Evolutionary conservation across 2,888 invertebrate genomes (phyloP).

Genomic region (Lysandra coridon): DNA sequence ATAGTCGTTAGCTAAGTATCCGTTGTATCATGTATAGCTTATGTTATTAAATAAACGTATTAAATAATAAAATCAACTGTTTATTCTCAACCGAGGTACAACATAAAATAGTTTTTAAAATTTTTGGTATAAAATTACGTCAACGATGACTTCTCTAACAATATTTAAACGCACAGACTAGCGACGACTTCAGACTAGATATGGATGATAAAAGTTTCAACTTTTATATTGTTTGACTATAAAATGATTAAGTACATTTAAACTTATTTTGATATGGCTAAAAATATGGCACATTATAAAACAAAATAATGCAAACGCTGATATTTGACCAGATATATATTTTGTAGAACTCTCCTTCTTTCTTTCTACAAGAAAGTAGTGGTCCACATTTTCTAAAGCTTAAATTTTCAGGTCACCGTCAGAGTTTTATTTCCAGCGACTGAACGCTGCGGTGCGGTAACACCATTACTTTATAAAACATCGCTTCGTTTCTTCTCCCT

Average conservation of each 20-base stretch:
- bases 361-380: background rate
- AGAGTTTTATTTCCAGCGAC: background rate
- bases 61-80: constrained; percentile 16
- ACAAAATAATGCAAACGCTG: background rate
- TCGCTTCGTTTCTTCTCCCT: too few species aligned
- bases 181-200: background rate
- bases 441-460: too few species aligned
- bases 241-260: background rate
- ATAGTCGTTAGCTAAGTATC: constrained; percentile 21
- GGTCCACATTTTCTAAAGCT: background rate
- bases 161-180: background rate
- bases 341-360: background rate
- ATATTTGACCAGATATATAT: background rate
- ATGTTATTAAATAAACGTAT: constrained; percentile 22
- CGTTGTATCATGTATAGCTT: constrained; percentile 18
- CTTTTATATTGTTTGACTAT: background rate
- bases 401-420: background rate
- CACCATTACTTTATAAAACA: too few species aligned
- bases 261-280: background rate
- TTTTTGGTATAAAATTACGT: constrained; percentile 54
- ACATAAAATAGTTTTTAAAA: constrained; percentile 16
- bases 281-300: background rate
- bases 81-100: constrained; percentile 9
- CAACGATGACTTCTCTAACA: background rate
- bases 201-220: background rate